Conservation (phyloP, 1,140 invertebrate genomes). For the Orchestia grillus region DNA sequence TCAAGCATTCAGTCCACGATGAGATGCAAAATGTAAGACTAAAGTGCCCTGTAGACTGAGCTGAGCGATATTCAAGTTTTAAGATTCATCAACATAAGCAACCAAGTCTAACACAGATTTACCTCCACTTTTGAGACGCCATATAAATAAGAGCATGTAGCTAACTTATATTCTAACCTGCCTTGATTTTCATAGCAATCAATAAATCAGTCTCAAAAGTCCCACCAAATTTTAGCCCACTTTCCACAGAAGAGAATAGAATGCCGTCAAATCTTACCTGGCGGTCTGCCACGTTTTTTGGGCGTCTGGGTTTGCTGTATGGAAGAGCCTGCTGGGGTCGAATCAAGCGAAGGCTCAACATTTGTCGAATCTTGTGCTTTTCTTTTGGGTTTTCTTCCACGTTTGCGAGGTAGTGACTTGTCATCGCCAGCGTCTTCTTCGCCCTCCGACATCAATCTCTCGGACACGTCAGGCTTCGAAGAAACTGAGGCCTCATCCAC, state of each 20-base stretch:
- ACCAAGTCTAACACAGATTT: no score
- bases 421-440: background rate
- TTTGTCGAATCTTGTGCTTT: background rate
- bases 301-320: slow-evolving; percentile 54
- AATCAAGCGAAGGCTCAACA: background rate
- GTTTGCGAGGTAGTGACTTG: background rate
- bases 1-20: no score
- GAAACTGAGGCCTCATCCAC: background rate
- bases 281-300: slow-evolving; percentile 60
- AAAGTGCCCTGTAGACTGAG: no score
- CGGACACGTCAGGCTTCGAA: background rate
- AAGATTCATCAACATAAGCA: no score
- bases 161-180: no score
- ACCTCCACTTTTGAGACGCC: no score
- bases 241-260: background rate
- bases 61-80: no score
- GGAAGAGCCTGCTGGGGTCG: slow-evolving; percentile 57
- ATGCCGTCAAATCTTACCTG: slow-evolving; percentile 36
- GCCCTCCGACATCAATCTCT: background rate
- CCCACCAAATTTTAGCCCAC: background rate
- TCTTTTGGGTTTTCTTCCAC: slow-evolving; percentile 10
- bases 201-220: background rate
- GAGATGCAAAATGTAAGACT: no score
- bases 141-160: no score
- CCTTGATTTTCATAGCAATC: background rate